Evolutionary conservation across 1,140 invertebrate species (phyloP), one percentile per base, ranked within the genome.

Genomic region (Drosophila burlai): DNA sequence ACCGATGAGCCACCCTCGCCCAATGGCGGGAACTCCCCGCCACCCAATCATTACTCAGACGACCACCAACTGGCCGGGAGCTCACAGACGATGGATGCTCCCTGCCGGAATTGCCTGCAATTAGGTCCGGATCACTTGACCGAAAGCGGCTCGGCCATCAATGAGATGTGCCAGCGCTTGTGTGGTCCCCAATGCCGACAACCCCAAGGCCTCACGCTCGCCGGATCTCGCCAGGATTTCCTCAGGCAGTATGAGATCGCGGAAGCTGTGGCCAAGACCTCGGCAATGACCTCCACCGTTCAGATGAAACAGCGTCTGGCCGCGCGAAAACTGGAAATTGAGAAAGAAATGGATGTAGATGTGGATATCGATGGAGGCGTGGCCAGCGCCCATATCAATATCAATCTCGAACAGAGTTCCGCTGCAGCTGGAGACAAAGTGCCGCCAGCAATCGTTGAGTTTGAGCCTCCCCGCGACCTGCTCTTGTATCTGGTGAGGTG

Each of bases 401-500:
- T 61, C 50, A 66, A 71, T 59, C 67, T 59, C 31, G 45, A 47
- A 15, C 67, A 69, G 34, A 38, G 63, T 76, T 59, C 61, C 55
- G 67, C 31, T 71, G 55, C 61, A 46, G 71, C 66, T 79, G 78
- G 84, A 83, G 85, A 85, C 83, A 85, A 64, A 57, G 36, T 85
- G 82, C 83, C 82, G 82, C 69, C 69, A 18, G 64, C 74, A 59
- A 55, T 59, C 68, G 63, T 76, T 55, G 93, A 93, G 67, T 95
- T 94, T 87, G 94, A 95, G 61, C 95, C 95, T 34, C 95, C 95
- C n/a, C 95, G 94, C 76, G 94, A 95, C 61, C 87, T 95, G 49
- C 93, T 95, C 29, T 90, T 95, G 45, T 95, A 95, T 92, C 93
- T 95, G 65, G 95, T 95, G 85, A 95, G 95, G 95, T 95, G 93